Evolutionary conservation across 1,140 invertebrate species (phyloP), one percentile per base, ranked within the genome.

Genomic region (Lepidostoma basale): DNA sequence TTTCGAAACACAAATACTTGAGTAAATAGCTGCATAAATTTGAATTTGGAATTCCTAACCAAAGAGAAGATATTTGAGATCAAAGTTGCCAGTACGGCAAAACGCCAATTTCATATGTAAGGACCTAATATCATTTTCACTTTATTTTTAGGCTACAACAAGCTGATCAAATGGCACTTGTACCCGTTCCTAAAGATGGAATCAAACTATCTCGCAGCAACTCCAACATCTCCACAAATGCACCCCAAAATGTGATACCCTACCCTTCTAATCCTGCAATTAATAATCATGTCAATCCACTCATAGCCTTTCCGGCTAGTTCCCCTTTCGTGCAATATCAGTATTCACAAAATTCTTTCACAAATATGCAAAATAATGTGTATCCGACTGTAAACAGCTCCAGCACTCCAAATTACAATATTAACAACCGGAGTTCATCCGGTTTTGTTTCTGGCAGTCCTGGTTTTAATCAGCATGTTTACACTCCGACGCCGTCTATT

Each of bases 81-180:
- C n/a, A n/a, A n/a, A n/a, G n/a, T n/a, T n/a, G n/a, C n/a, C n/a
- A n/a, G n/a, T n/a, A n/a, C n/a, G n/a, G n/a, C n/a, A n/a, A n/a
- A n/a, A n/a, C n/a, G n/a, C n/a, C n/a, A n/a, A n/a, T n/a, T n/a
- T n/a, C n/a, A n/a, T n/a, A n/a, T n/a, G n/a, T n/a, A n/a, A n/a
- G n/a, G n/a, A n/a, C n/a, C n/a, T n/a, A n/a, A n/a, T n/a, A n/a
- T n/a, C 14, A n/a, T 36, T 6, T 12, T 36, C 18, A 10, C 54
- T 67, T 63, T 63, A 47, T 33, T 81, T 82, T 33, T 76, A 83
- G 81, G 65, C 76, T 80, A 68, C 77, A 77, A 65, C 78, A 81
- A 69, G 75, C 79, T 16, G 79, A 82, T n/a, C 58, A 65, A 49
- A 28, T 67, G 33, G 58, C 67, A 20, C 28, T 69, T 20, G 62